Percentiles rank a stretch among this genome's conserved stretches.
Conservation (phyloP, 2,113 vertebrate species). For the Emydura subglobosa region DNA sequence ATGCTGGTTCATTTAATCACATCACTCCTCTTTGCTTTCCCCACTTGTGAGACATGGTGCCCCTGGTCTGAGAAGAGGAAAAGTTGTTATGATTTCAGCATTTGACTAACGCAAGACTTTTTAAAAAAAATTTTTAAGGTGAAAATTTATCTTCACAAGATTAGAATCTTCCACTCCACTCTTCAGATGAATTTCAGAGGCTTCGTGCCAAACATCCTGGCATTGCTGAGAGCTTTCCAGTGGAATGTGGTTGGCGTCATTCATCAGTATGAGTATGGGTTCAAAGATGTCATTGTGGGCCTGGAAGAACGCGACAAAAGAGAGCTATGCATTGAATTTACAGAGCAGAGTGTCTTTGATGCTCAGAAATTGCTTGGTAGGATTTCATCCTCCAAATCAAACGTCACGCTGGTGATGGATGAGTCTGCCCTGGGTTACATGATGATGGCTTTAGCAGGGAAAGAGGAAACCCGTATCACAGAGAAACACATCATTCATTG, state of each 20-base stretch:
- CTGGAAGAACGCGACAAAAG: background rate
- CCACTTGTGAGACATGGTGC: too few species aligned
- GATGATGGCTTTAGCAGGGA: background rate
- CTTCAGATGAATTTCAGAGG: background rate
- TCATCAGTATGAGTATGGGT: background rate
- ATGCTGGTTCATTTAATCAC: background rate
- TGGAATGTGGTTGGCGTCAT: background rate
- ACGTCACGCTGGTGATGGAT: background rate
- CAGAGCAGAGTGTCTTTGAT: background rate
- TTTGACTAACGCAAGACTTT: background rate
- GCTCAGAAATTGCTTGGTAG: background rate
- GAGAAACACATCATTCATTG: background rate
- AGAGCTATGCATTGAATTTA: background rate
- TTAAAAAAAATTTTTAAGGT: background rate
- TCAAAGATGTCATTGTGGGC: background rate
- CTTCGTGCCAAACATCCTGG: background rate
- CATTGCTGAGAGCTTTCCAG: background rate
- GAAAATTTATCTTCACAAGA: background rate
- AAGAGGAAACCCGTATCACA: background rate
- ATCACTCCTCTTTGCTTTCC: background rate
- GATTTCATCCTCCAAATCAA: background rate
- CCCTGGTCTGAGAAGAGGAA: background rate
- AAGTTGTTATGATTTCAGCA: background rate
- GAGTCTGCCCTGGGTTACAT: background rate
- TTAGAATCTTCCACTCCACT: background rate